Evolutionary conservation across 2,888 invertebrate species (phyloP).

Genomic region (Ecliptopera silaceata): DNA sequence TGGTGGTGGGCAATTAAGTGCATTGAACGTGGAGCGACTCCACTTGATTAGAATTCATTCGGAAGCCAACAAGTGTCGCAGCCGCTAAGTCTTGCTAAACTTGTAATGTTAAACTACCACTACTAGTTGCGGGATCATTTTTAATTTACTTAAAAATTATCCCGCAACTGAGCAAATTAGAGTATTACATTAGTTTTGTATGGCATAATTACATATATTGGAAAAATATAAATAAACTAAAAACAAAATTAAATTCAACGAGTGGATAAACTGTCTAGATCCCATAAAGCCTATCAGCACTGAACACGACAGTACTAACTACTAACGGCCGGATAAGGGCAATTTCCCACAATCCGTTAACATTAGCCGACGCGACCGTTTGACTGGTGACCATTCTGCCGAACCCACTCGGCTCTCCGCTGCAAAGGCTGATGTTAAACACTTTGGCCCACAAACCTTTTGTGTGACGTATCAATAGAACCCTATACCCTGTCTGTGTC

Average conservation of each 20-base stretch:
- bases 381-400: too few relatives aligned
- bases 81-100: too few relatives aligned
- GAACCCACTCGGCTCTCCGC: conserved; percentile 5
- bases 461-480: conserved; percentile 1
- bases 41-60: conserved; percentile 2
- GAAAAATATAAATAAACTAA: too few relatives aligned
- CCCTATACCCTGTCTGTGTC: background rate
- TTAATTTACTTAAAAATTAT: too few relatives aligned
- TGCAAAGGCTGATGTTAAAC: conserved; percentile 1
- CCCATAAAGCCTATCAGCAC: background rate
- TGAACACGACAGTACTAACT: conserved; percentile 4
- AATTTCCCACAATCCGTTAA: conserved; percentile 19
- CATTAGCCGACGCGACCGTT: conserved; percentile 2
- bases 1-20: background rate
- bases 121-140: too few relatives aligned
- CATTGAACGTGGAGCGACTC: background rate
- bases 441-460: conserved; percentile 17
- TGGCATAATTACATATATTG: too few relatives aligned
- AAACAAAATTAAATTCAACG: background rate
- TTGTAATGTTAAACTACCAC: too few relatives aligned
- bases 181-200: too few relatives aligned
- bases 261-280: background rate
- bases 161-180: too few relatives aligned
- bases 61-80: conserved; percentile 6
- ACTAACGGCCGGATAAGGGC: conserved; percentile 14